Base-by-base conservation (phyloP, 2,888 invertebrate species). In the Drosophila nr. fundita region DNA sequence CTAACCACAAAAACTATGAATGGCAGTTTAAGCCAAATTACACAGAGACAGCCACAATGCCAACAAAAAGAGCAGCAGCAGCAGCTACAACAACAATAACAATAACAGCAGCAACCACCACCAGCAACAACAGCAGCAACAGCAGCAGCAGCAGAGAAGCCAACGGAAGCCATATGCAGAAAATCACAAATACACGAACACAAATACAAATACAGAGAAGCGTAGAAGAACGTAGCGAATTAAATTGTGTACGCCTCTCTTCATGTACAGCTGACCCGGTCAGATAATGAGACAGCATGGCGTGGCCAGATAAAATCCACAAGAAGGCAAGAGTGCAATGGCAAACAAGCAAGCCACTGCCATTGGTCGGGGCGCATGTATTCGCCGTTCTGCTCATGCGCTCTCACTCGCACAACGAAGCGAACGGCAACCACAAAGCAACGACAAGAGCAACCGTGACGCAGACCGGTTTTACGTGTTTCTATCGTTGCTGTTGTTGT, bases 141-240 rank as follows among this genome's bases (percentile, higher is more conserved):
- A 59, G 27, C 50, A 67, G 29, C 69, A 63, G 27, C 45, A 42
- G 30, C 49, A 62, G 55, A 60, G 61, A 69, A 65, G 34, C 57
- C 72, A 87, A 84, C 91, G 91, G 89, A 89, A 89, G 91, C 89
- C 89, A 89, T 89, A 90, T 89, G 91, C 90, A 91, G 83, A 79
- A 84, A 81, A 62, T 63, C 49, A 65, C 60, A 52, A 60, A 49
- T 5, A 65, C 45, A 32, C 13, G n/a, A 48, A 45, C 18, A 63
- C 67, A 78, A 50, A 21, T 15, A 36, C 29, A 30, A 61, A 38
- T 21, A 64, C 68, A 76, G 15, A 7, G 45, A 45, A 45, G 45
- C 45, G 24, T 45, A 24, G 24, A 50, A 48, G n/a, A 82, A 74
- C 72, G 71, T 66, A 76, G 81, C 83, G 78, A 80, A 84, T 82